Evolutionary conservation across 2,888 invertebrate genomes (phyloP), one percentile per base, ranked within the genome.

Genomic region (Teleiodes luculella): DNA sequence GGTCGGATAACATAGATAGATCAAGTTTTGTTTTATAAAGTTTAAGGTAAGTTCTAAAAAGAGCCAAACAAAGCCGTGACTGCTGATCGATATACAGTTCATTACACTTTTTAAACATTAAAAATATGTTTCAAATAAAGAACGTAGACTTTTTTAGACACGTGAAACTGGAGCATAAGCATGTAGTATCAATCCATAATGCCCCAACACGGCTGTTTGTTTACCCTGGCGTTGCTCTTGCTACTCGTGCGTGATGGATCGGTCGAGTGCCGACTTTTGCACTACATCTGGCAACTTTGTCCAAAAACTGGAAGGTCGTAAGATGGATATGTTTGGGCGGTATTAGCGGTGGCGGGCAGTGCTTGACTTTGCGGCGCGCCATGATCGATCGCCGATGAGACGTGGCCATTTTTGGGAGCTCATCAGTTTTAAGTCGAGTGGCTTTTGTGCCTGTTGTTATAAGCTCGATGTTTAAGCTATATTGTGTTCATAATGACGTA

Each of bases 231-330:
- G 37, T 13, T 11, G 46, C 46, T 16, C 16, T 28, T 16, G 16
- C 36, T 14, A 5, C n/a, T 28, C 30, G 8, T 2, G 14, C 1
- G 18, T 48, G 48, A 48, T 48, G 35, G 48, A 48, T 48, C 31
- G 46, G 13, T 7, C n/a, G 28, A 31, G n/a, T 5, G n/a, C 20
- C 11, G 49, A 49, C 49, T 49, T 37, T 37, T 37, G 49, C 49
- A 36, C 49, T 37, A 49, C 49, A 49, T 37, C 24, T 24, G 37
- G 35, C 11, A 37, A 49, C 33, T 49, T 49, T 36, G 49, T 49
- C 37, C 36, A 49, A 49, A 48, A 49, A 49, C 35, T 35, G 18
- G 5, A 28, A 8, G 49, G 37, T 24, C 20, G 10, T 16, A 49
- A 49, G 49, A 49, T 49, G 49, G 49, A 49, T 49, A 35, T 33